Conservation (phyloP, 2,888 invertebrate genomes). For the Scelioninae gen. 1 region DNA sequence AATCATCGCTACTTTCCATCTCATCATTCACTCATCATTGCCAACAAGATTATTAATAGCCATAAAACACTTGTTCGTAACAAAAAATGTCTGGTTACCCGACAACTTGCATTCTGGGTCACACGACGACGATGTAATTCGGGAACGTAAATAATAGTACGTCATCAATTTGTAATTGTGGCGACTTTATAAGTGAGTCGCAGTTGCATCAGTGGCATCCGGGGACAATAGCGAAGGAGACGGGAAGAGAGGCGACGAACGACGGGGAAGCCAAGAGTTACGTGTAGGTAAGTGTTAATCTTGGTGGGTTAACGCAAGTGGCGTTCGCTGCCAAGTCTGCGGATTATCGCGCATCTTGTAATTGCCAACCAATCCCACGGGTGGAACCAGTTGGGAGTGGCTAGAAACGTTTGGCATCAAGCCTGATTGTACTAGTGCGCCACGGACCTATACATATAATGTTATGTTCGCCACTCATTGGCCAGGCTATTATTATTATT, state of each 20-base stretch:
- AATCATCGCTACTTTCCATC: too few species aligned
- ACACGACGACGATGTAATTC: too few species aligned
- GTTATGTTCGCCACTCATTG: constrained; percentile 66
- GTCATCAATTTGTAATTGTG: constrained; percentile 50
- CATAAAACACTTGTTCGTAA: too few species aligned
- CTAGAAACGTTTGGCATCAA: constrained; percentile 83
- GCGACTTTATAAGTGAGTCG: constrained; percentile 56
- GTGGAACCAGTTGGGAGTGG: constrained; percentile 79
- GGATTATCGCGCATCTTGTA: too few species aligned
- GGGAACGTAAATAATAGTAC: background rate
- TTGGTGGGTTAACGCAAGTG: constrained; percentile 83
- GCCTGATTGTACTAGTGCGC: constrained; percentile 82
- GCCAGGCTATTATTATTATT: constrained; percentile 63
- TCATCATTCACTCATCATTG: too few species aligned
- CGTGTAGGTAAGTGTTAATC: constrained; percentile 84
- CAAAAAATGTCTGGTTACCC: too few species aligned
- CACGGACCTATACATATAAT: constrained; percentile 65
- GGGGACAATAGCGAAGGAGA: constrained; percentile 22
- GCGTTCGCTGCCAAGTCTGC: too few species aligned
- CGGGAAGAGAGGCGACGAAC: constrained; percentile 39
- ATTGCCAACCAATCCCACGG: constrained; percentile 83
- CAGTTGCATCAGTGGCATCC: constrained; percentile 46
- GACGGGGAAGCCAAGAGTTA: constrained; percentile 79
- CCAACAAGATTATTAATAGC: too few species aligned
- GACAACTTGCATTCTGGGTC: too few species aligned